Percentiles rank a stretch among this genome's conserved stretches.
These are phyloP conservation scores for Isichthys henryi DNA, from an alignment of 2,113 vertebrate species.

Conservation along the genomic window DNA sequence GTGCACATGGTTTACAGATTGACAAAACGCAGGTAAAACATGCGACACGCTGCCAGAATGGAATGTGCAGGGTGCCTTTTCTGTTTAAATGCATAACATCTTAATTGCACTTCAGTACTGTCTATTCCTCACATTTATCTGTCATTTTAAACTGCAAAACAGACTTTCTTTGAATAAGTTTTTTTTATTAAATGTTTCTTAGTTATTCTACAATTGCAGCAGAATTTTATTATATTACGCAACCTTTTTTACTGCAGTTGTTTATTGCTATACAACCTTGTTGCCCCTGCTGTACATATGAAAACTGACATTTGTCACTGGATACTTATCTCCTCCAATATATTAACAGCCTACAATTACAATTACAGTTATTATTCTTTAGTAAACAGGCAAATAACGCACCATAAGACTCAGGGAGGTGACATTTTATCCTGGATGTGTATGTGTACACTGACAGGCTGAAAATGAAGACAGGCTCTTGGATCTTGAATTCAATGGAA, in stretches of 20 bases:
- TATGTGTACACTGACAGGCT: not conserved
- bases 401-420: not conserved
- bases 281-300: not conserved
- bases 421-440: not conserved
- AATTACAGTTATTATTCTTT: not conserved
- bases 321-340: not conserved
- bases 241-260: not conserved
- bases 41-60: not conserved
- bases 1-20: not conserved
- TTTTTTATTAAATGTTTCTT: not conserved
- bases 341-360: not conserved
- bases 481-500: not conserved
- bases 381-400: not conserved
- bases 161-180: not conserved
- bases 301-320: not conserved
- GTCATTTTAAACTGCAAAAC: not conserved
- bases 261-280: not conserved
- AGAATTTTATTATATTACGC: not conserved
- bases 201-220: not conserved
- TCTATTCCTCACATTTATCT: not conserved
- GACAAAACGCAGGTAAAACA: slow-evolving; percentile 2
- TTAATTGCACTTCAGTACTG: slow-evolving; percentile 16
- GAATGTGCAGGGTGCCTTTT: slow-evolving; percentile 9
- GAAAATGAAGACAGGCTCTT: not conserved
- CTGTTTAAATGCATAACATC: slow-evolving; percentile 3